These are phyloP conservation scores for Geopemphigus sp. DNA, from an alignment of 1,140 invertebrate species.

Conservation along the genomic window DNA sequence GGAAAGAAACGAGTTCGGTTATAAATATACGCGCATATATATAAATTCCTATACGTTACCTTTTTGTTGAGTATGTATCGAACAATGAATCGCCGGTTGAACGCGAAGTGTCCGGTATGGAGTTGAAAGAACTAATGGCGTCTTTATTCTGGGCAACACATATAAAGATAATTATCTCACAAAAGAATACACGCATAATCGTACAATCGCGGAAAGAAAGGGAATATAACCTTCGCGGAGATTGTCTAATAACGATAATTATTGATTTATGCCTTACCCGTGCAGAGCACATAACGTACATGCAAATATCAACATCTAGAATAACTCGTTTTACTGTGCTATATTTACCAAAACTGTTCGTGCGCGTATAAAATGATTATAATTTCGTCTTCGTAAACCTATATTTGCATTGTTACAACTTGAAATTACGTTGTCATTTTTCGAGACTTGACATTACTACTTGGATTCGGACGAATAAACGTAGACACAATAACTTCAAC, in stretches of 20 bases:
- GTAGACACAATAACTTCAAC: no score
- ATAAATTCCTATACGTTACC: neutral
- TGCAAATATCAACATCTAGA: neutral
- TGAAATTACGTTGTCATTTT: neutral
- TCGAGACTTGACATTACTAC: neutral
- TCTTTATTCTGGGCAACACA: neutral
- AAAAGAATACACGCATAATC: neutral
- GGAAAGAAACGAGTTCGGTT: no score
- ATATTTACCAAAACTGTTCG: neutral
- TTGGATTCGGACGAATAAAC: neutral
- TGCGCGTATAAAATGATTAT: neutral
- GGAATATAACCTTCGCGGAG: conserved; percentile 24
- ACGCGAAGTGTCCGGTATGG: neutral
- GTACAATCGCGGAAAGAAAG: neutral
- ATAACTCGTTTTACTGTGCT: conserved; percentile 5
- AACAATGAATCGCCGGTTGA: neutral
- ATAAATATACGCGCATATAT: no score
- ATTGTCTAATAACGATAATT: conserved; percentile 28
- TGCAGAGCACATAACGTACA: neutral
- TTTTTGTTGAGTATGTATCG: neutral
- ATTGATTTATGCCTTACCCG: conserved; percentile 11
- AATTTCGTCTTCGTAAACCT: neutral
- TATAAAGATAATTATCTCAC: conserved; percentile 12
- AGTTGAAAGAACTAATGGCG: neutral
- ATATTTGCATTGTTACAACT: no score